A percentile compares a stretch with the other conserved stretches of the same genome.
phyloP scores from a whole-genome alignment of 2,888 invertebrate species.

The Vanessa cardui region DNA sequence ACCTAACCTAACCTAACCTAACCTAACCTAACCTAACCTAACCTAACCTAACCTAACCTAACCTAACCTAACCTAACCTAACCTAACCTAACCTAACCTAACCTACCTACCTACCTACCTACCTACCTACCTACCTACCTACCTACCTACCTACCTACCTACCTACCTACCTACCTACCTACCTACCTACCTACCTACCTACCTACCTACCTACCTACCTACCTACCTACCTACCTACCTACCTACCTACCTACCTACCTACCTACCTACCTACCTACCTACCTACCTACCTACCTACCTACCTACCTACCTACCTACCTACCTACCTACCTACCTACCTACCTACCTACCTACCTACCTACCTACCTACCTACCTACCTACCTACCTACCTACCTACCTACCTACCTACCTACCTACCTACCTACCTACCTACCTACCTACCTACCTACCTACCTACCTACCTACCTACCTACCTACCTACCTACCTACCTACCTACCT shows the following conservation, averaged over 20 bases:
- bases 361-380: conserved; percentile 1
- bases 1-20: too few species aligned
- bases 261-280: conserved; percentile 1
- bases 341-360: conserved; percentile 1
- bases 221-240: conserved; percentile 1
- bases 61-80: too few species aligned
- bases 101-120: background rate
- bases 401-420: conserved; percentile 1
- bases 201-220: conserved; percentile 1
- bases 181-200: conserved; percentile 1
- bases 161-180: conserved; percentile 1
- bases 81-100: too few species aligned
- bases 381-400: conserved; percentile 1
- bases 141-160: background rate
- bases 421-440: conserved; percentile 1
- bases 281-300: conserved; percentile 1
- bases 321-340: conserved; percentile 1
- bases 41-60: too few species aligned
- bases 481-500: conserved; percentile 1
- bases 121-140: background rate
- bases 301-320: conserved; percentile 1
- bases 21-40: too few species aligned
- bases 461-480: conserved; percentile 1
- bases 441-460: conserved; percentile 1
- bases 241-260: conserved; percentile 1